A percentile compares a stretch with the other conserved stretches of the same genome.
Conservation (phyloP, 2,113 vertebrate genomes). For the Lamprologus sp. region DNA sequence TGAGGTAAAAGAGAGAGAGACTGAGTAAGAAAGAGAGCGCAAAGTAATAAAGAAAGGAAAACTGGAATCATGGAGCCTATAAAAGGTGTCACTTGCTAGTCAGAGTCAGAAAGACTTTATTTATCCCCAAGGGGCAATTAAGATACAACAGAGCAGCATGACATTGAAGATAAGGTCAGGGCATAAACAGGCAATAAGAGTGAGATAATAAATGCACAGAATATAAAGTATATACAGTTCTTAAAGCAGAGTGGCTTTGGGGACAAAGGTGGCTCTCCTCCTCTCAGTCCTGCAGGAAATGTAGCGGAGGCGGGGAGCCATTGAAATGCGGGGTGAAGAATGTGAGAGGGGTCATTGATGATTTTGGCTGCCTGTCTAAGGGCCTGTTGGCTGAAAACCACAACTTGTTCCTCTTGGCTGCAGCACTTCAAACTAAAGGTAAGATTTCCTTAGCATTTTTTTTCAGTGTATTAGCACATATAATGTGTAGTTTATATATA, state of each 20-base stretch:
- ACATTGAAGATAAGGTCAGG: too few species aligned
- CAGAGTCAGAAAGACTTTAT: not conserved
- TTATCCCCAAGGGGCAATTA: too few species aligned
- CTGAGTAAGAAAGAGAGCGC: not conserved
- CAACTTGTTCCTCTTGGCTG: not conserved
- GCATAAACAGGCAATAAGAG: too few species aligned
- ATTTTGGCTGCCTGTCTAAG: not conserved
- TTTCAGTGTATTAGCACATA: not conserved
- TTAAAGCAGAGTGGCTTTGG: too few species aligned
- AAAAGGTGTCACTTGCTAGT: not conserved
- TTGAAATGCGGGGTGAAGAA: too few species aligned
- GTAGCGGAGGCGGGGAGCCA: too few species aligned
- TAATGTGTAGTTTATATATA: not conserved
- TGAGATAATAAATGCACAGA: too few species aligned
- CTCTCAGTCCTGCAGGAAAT: too few species aligned
- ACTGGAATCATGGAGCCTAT: not conserved
- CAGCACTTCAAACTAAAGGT: not conserved
- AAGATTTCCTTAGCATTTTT: not conserved
- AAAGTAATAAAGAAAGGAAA: not conserved
- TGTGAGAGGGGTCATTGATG: too few species aligned
- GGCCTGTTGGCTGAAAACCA: not conserved
- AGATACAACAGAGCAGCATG: too few species aligned
- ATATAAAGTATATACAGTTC: too few species aligned
- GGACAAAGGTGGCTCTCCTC: too few species aligned
- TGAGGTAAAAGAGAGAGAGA: not conserved